Evolutionary conservation across 1,140 invertebrate genomes (phyloP), one percentile per base, ranked within the genome.

Genomic region (Zaprionus africanus): DNA sequence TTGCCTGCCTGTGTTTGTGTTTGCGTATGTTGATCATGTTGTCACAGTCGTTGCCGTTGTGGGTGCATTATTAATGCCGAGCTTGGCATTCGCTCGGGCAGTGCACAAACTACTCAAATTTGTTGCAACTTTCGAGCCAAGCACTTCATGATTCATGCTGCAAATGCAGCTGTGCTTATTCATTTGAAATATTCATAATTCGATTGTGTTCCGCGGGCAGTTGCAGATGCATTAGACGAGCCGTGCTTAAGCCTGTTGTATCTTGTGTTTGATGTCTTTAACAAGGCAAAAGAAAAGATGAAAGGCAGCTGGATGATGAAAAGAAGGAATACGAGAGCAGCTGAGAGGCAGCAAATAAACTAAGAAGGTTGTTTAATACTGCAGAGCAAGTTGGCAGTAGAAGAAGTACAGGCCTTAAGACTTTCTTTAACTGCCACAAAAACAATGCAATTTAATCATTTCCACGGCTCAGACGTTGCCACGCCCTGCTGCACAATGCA

Each of bases 101-200:
- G 36, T 15, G n/a, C 41, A 58, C 6, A 11, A 34, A 22, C 83
- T 78, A 17, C 41, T 46, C 41, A 46, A 17, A 46, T 78, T 76
- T 78, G 65, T 57, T 69, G 73, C 73, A 83, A 88, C 81, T 88
- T 80, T 83, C 59, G 53, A 22, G 66, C 77, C 9, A 34, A 34
- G 31, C 9, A 11, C 31, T 34, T 34, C 2, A 34, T 34, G 9
- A 3, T 34, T 11, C 31, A 34, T 11, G 4, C 31, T 5, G 38
- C 38, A 41, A n/a, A 1, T n/a, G 38, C 38, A 41, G 13, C 31
- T 34, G 31, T 11, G 31, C 31, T 15, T 41, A 80, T 78, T 64
- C 75, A 76, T 90, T 84, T 88, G 79, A 84, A 88, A 88, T 88
- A 90, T 88, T 90, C 81, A 88, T 90, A 90, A 84, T 90, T 90